phyloP scores from a whole-genome alignment of 2,888 invertebrate genomes.

The Callyntrura guangdongensis region DNA sequence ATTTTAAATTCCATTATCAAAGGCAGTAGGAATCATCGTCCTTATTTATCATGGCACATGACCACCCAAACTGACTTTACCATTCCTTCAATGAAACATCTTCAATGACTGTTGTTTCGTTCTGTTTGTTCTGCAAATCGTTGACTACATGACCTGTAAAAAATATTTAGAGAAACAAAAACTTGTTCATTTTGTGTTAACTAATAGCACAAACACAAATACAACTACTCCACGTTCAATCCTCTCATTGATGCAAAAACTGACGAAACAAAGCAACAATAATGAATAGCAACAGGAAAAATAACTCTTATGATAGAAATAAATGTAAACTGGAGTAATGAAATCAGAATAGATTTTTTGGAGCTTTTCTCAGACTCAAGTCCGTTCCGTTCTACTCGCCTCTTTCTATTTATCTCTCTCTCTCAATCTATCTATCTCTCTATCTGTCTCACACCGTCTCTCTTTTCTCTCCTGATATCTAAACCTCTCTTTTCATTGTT shows the following conservation, averaged over 20 bases:
- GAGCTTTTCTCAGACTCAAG: constrained; percentile 78
- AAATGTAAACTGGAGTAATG: constrained; percentile 5
- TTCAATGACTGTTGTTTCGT: too few relatives aligned
- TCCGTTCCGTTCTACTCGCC: constrained; percentile 79
- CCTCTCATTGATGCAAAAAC: neutral
- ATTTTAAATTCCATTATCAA: too few relatives aligned
- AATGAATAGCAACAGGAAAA: neutral
- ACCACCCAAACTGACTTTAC: too few relatives aligned
- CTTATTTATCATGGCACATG: too few relatives aligned
- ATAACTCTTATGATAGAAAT: neutral
- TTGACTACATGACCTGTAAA: neutral
- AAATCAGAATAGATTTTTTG: constrained; percentile 62
- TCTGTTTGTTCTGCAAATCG: too few relatives aligned
- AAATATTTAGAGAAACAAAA: neutral
- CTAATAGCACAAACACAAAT: too few relatives aligned
- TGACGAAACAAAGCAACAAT: neutral
- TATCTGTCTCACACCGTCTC: neutral
- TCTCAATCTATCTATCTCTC: neutral
- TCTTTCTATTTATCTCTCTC: constrained; percentile 52
- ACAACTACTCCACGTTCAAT: neutral
- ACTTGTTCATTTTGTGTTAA: neutral
- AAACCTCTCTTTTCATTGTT: constrained; percentile 1
- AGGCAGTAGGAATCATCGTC: too few relatives aligned
- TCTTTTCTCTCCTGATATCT: constrained; percentile 8
- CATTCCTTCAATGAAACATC: too few relatives aligned